Evolutionary conservation across 2,113 vertebrate genomes (phyloP), one percentile per base, ranked within the genome.

Genomic region (Rhipidura dahli): DNA sequence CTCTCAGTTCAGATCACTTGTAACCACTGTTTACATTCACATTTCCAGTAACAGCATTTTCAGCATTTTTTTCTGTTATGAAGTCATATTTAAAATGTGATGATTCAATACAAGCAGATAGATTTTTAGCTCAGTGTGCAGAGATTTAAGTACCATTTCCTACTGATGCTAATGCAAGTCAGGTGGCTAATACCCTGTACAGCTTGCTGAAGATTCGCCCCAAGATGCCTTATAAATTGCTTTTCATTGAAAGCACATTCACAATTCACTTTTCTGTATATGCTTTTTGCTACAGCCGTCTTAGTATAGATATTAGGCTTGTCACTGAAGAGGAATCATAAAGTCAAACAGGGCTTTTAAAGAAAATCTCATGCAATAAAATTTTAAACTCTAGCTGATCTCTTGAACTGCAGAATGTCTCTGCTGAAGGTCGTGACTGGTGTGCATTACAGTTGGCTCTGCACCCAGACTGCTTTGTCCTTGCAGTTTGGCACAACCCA

Each of bases 351-450:
- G 40, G 81, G 53, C 75, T 89, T 93, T 94, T 73, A 59, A 90
- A 92, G 89, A 89, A 94, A 95, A 85, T 65, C 88, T 91, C 70
- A 40, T 91, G 85, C 50, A 96, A 92, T 96, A 96, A 79, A 89
- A 86, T 80, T 50, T 90, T 87, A 93, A 89, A 89, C 69, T 87
- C 64, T 9, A 31, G n/a, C 13, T 84, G 81, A 97, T 96, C 89
- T 94, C 82, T 45, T 64, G 73, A 89, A 72, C 77, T 95, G 61
- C 35, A 78, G 53, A 31, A 13, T 92, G 92, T 56, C 33, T 75
- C 21, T 49, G 57, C 56, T 23, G 64, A 83, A 93, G 75, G 63
- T 63, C 17, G 0, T 63, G 77, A 60, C 89, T 76, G 68, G 51
- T 69, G 60, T 54, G 61, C 53, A 57, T 92, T 97, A 94, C 50